Percentiles rank a stretch among this genome's conserved stretches.
These are phyloP conservation scores for Boloria selene DNA, from an alignment of 2,888 invertebrate species.

Conservation along the genomic window DNA sequence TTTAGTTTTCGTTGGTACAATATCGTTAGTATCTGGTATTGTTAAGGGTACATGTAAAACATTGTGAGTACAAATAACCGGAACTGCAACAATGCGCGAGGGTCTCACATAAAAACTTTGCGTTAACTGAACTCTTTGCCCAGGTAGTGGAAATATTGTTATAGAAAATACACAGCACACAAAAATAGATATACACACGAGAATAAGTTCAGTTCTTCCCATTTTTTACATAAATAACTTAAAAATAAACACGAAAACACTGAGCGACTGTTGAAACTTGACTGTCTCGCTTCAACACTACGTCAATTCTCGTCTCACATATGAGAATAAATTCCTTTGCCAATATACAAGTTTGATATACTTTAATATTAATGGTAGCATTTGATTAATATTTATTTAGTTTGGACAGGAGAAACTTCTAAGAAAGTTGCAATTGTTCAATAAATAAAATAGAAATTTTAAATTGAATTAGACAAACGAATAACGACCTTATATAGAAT, in stretches of 20 bases:
- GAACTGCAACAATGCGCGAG: slow-evolving; percentile 19
- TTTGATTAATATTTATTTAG: too few species aligned
- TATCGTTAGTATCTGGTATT: not conserved
- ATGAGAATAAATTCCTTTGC: slow-evolving; percentile 9
- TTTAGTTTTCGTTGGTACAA: not conserved
- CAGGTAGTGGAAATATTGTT: slow-evolving; percentile 51
- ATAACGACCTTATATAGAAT: too few species aligned
- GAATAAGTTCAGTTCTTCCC: slow-evolving; percentile 30
- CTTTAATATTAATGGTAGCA: too few species aligned
- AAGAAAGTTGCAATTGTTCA: too few species aligned
- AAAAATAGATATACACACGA: slow-evolving; percentile 31
- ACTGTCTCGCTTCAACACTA: slow-evolving; percentile 47
- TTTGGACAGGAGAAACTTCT: too few species aligned
- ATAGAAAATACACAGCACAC: slow-evolving; percentile 26
- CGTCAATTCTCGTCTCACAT: slow-evolving; percentile 39
- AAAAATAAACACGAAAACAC: slow-evolving; percentile 44
- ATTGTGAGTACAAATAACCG: not conserved
- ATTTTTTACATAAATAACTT: slow-evolving; percentile 32
- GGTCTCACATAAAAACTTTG: slow-evolving; percentile 30
- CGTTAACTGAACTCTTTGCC: slow-evolving; percentile 20
- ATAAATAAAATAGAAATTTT: too few species aligned
- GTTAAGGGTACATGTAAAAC: not conserved
- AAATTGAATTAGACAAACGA: too few species aligned
- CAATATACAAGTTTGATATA: too few species aligned
- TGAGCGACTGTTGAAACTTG: slow-evolving; percentile 44